These are phyloP conservation scores for Oreochromis tanganicae DNA, from an alignment of 2,113 vertebrate species.

Conservation along the genomic window DNA sequence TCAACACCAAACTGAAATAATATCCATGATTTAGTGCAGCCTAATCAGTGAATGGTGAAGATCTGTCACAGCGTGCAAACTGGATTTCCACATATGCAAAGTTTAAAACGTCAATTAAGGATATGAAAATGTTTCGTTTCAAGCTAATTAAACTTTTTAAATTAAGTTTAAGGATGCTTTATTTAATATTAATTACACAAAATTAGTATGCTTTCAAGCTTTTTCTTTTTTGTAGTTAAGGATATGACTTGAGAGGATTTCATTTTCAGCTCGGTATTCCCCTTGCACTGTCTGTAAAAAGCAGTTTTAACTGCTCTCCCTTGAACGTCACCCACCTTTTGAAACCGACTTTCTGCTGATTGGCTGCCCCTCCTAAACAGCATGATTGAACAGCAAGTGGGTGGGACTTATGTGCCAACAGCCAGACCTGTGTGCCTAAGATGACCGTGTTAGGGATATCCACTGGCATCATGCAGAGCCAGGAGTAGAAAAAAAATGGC, in stretches of 20 bases:
- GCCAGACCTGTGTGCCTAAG: background rate
- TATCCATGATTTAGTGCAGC: background rate
- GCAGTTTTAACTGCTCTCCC: background rate
- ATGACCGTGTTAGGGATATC: background rate
- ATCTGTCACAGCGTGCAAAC: background rate
- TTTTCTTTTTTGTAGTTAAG: background rate
- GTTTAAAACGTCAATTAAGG: background rate
- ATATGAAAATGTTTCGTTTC: background rate
- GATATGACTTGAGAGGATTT: background rate
- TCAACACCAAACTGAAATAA: background rate
- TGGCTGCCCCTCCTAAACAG: background rate
- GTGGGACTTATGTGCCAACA: background rate
- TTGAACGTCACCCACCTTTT: background rate
- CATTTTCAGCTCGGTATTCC: background rate
- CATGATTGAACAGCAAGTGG: background rate
- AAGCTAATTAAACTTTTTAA: background rate
- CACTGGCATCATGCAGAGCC: background rate
- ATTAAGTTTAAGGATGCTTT: background rate
- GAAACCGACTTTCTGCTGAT: accelerated
- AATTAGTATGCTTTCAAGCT: background rate
- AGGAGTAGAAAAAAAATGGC: background rate
- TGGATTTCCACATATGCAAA: background rate
- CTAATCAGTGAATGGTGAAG: background rate
- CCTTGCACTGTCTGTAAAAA: background rate
- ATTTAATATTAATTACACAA: background rate